Evolutionary conservation across 2,113 vertebrate species (phyloP).

Genomic region (Onychostoma macrolepis): DNA sequence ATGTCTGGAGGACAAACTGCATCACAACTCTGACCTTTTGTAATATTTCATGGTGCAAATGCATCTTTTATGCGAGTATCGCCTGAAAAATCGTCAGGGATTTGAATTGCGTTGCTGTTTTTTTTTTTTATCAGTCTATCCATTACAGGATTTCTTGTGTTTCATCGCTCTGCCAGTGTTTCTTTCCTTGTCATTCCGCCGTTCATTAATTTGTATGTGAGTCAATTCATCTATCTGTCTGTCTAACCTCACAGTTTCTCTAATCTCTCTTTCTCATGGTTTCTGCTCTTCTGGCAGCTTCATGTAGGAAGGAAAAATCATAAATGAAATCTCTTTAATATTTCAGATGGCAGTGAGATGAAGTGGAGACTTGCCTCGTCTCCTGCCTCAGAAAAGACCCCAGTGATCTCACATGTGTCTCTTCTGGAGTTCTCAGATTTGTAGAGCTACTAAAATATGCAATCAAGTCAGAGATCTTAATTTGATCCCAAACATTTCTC

Average conservation of each 20-base stretch:
- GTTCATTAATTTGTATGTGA: slow-evolving; percentile 13
- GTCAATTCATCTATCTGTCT: slow-evolving; percentile 2
- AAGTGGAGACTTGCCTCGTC: slow-evolving; percentile 2
- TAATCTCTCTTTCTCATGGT: background rate
- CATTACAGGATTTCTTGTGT: background rate
- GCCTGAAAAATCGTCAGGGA: background rate
- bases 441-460: background rate
- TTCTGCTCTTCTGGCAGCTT: slow-evolving; percentile 3
- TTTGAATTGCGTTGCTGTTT: background rate
- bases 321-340: slow-evolving; percentile 10
- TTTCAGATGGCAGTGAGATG: slow-evolving; percentile 14
- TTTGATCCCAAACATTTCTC: background rate
- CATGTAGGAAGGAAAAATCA: slow-evolving; percentile 4
- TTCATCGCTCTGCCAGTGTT: slow-evolving; percentile 3
- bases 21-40: background rate
- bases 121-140: background rate
- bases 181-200: slow-evolving; percentile 5
- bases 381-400: background rate
- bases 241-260: background rate
- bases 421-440: background rate
- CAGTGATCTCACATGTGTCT: background rate
- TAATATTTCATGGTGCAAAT: background rate
- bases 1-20: background rate
- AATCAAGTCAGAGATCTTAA: background rate
- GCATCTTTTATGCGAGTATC: background rate